Evolutionary conservation across 2,113 vertebrate species (phyloP).

Genomic region (Heptranchias perlo): DNA sequence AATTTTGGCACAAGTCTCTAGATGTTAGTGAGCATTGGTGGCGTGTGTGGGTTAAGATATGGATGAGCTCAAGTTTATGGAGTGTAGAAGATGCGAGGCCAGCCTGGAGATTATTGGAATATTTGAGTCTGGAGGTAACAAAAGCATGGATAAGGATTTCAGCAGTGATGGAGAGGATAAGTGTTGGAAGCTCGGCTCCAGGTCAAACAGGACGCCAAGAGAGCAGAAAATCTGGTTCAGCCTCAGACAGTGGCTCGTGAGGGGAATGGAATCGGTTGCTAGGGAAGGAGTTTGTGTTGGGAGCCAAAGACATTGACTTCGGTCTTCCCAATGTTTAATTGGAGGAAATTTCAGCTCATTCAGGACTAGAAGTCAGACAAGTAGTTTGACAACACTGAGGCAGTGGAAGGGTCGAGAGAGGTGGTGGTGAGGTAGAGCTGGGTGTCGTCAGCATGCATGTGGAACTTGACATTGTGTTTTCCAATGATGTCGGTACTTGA

Average conservation of each 20-base stretch:
- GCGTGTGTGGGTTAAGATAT: no score
- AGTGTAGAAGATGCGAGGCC: neutral
- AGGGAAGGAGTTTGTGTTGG: neutral
- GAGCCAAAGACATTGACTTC: neutral
- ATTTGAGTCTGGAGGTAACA: neutral
- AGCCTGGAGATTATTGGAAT: neutral
- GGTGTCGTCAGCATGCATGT: neutral
- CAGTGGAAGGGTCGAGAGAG: neutral
- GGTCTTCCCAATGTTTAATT: neutral
- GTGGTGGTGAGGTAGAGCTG: neutral
- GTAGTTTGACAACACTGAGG: neutral
- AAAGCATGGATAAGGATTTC: neutral
- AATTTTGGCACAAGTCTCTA: no score
- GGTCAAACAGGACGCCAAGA: neutral
- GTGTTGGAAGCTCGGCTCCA: neutral
- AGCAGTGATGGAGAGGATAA: neutral
- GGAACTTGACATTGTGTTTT: neutral
- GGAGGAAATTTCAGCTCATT: neutral
- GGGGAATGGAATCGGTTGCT: neutral
- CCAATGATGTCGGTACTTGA: neutral
- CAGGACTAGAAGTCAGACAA: neutral
- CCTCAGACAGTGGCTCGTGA: neutral
- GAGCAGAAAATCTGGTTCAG: neutral
- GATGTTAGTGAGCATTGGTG: no score
- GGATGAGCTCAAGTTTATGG: no score